Evolutionary conservation across 2,797 vertebrate genomes (phyloP), one percentile per base, ranked within the genome.

Genomic region (Schizopygopsis pylzovi): DNA sequence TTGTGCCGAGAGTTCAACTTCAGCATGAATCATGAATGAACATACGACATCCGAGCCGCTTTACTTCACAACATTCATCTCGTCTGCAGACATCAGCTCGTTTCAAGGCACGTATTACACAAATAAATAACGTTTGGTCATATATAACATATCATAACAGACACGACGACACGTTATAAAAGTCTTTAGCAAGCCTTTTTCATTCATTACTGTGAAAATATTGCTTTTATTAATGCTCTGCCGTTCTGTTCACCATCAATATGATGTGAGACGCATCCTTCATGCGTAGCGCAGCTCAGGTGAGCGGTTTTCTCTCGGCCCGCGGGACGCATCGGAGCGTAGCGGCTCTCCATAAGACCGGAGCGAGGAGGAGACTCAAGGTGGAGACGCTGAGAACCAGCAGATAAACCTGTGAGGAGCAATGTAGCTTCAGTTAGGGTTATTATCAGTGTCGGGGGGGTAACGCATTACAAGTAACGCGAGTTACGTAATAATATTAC

Each of bases 321-420:
- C 96, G 94, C 0, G 96, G 94, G 86, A 96, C 93, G 88, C 96
- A 97, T 90, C 93, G 95, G 87, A 95, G 94, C 22, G 96, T 95
- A 0, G 97, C 96, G 15, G 96, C 95, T 93, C 94, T 97, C 98
- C 98, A 99, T 59, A 99, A 92, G 72, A 96, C 95, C 0, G 98
- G 98, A 6, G 98, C 98, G 83, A 99, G 94, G 49, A 99, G 90
- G 89, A 98, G 94, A 92, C 98, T 99, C 83, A 99, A 95, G 1
- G 98, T 99, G 71, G 98, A 98, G 88, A 98, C 98, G 37, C 98
- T 99, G 88, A 99, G 94, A 86, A 98, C 96, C 88, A 99, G 96
- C 87, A 99, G 96, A 91, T 99, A 99, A 81, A 99, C 98, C 98
- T 99, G 81, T 77, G 68, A 28, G 12, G 25, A 63, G 4, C 6